Conservation (phyloP, 2,797 vertebrate species). For the Gastrophryne carolinensis region DNA sequence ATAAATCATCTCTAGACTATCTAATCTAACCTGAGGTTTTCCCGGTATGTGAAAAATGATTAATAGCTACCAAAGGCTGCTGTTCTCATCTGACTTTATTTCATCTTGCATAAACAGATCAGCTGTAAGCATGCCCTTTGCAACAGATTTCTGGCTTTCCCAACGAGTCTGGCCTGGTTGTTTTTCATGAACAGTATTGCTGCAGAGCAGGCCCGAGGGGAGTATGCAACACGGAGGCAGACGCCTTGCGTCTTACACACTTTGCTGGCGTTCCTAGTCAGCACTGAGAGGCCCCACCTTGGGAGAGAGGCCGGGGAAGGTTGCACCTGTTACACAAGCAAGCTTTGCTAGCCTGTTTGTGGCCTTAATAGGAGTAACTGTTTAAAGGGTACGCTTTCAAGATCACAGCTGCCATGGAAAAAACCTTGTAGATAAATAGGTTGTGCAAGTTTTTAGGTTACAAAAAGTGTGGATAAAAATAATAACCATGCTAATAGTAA, state of each 20-base stretch:
- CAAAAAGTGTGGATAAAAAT: too few species aligned
- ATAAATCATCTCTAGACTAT: slow-evolving; percentile 6
- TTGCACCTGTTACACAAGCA: slow-evolving; percentile 17
- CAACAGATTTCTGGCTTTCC: not conserved
- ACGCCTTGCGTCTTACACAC: not conserved
- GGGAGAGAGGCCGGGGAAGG: slow-evolving; percentile 10
- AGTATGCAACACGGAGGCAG: not conserved
- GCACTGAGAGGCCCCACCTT: slow-evolving; percentile 14
- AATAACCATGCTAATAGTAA: too few species aligned
- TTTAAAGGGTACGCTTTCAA: not conserved
- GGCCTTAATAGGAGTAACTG: not conserved
- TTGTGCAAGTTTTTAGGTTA: too few species aligned
- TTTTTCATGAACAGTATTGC: not conserved
- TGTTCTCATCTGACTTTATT: slow-evolving; percentile 26
- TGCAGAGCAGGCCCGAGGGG: not conserved
- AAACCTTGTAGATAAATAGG: not conserved
- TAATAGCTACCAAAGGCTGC: slow-evolving; percentile 57
- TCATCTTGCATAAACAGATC: slow-evolving; percentile 53
- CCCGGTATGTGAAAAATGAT: slow-evolving; percentile 31
- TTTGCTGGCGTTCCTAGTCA: not conserved
- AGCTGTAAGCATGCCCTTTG: slow-evolving; percentile 48
- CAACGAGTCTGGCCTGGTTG: not conserved
- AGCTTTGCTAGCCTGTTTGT: not conserved
- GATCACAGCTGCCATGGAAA: not conserved
- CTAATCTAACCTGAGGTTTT: slow-evolving; percentile 19